Conservation (phyloP, 1,140 invertebrate genomes). For the Pachypsylla venusta region DNA sequence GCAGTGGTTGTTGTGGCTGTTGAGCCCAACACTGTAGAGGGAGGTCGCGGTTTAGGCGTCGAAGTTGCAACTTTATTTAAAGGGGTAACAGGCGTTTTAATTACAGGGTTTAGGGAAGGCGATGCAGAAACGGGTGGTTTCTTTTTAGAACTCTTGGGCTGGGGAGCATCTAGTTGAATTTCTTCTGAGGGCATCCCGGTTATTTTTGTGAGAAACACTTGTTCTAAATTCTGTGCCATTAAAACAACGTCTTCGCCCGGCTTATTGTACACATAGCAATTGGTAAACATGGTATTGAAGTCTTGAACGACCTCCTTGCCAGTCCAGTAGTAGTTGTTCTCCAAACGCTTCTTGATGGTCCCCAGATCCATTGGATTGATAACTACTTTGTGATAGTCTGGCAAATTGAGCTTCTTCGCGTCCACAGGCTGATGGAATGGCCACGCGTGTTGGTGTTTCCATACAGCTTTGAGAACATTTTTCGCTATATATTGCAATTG, state of each 20-base stretch:
- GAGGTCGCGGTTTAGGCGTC: conserved; percentile 38
- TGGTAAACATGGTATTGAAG: conserved; percentile 97
- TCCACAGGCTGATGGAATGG: conserved; percentile 96
- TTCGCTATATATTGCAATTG: conserved; percentile 89
- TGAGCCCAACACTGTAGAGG: conserved; percentile 30
- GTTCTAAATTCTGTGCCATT: conserved; percentile 95
- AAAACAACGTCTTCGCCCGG: conserved; percentile 95
- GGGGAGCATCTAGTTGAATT: conserved; percentile 28
- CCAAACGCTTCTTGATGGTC: conserved; percentile 92
- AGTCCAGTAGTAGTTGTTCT: conserved; percentile 91
- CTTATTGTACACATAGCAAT: conserved; percentile 98
- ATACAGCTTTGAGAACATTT: conserved; percentile 87
- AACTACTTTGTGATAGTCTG: conserved; percentile 98
- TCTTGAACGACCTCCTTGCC: conserved; percentile 95
- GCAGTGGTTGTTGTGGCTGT: conserved; percentile 24
- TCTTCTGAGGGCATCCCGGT: conserved; percentile 38
- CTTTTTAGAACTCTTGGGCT: conserved; percentile 22
- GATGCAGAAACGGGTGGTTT: background rate
- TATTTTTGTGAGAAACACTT: conserved; percentile 80
- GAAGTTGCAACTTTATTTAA: conserved; percentile 70
- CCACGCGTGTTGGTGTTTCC: conserved; percentile 98
- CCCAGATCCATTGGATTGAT: conserved; percentile 90
- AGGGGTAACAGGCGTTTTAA: conserved; percentile 78
- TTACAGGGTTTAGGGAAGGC: conserved; percentile 19
- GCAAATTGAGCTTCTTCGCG: conserved; percentile 73